Evolutionary conservation across 2,797 vertebrate genomes (phyloP).

Genomic region (Meriones psammophilus): DNA sequence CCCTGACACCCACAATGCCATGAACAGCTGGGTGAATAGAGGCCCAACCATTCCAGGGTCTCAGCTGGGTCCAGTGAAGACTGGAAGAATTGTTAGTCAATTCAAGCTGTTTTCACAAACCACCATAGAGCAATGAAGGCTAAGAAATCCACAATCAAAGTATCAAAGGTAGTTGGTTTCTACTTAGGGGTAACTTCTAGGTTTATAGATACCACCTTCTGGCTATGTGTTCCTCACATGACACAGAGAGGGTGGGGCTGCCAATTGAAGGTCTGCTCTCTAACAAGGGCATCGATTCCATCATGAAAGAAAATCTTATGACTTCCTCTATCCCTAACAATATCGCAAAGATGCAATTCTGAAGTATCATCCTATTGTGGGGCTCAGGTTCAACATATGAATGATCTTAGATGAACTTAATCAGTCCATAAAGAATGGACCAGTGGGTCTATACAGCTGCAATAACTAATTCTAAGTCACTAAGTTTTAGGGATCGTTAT

Average conservation of each 20-base stretch:
- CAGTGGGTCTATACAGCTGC: background rate
- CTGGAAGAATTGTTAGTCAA: conserved; percentile 19
- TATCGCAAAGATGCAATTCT: background rate
- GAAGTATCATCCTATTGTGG: background rate
- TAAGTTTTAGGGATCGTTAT: background rate
- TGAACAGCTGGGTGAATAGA: background rate
- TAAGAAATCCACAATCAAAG: background rate
- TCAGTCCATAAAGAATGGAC: background rate
- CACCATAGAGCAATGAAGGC: background rate
- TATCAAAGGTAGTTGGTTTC: background rate
- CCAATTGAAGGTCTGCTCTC: background rate
- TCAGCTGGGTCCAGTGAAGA: conserved; percentile 10
- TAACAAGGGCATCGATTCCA: background rate
- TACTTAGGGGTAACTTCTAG: background rate
- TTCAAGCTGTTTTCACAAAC: conserved; percentile 12
- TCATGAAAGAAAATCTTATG: background rate
- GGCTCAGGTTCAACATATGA: background rate
- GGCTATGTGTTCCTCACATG: background rate
- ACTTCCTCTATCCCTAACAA: conserved; percentile 9
- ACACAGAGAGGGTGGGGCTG: background rate
- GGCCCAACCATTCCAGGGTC: background rate
- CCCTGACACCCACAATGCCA: background rate
- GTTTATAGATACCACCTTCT: background rate
- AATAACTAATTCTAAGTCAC: conserved; percentile 10
- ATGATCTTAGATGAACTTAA: background rate